These are phyloP conservation scores for Tenthredo distinguenda DNA, from an alignment of 2,888 invertebrate species.

Conservation along the genomic window DNA sequence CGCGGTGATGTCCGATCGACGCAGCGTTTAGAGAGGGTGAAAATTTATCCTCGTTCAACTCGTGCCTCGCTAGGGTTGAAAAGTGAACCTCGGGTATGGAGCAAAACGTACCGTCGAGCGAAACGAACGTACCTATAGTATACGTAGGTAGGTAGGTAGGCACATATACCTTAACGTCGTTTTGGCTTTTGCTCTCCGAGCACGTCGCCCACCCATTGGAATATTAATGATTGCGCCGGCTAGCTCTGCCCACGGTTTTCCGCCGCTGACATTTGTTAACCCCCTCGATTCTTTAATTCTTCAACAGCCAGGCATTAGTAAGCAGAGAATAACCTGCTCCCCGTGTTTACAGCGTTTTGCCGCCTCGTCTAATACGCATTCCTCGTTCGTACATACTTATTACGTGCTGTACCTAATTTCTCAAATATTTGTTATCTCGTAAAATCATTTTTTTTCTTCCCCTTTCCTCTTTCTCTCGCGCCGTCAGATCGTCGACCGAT, in stretches of 20 bases:
- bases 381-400: not conserved
- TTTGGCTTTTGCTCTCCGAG: slow-evolving; percentile 41
- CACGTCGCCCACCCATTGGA: slow-evolving; percentile 48
- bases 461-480: not conserved
- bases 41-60: slow-evolving; percentile 6
- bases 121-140: slow-evolving; percentile 12
- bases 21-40: not conserved
- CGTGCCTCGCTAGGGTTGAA: not conserved
- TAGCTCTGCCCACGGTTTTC: slow-evolving; percentile 16
- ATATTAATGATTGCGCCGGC: slow-evolving; percentile 48
- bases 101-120: not conserved
- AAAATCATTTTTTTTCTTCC: not conserved
- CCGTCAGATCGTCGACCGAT: not conserved
- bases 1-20: not conserved
- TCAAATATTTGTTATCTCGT: not conserved
- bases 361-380: slow-evolving; percentile 12
- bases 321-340: not conserved
- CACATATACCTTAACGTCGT: not conserved
- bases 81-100: not conserved
- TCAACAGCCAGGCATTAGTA: slow-evolving; percentile 31
- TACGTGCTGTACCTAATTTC: not conserved
- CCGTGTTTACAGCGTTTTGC: slow-evolving; percentile 35
- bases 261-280: slow-evolving; percentile 45
- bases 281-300: slow-evolving; percentile 48
- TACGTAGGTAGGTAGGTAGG: slow-evolving; percentile 6